Conservation (phyloP, 2,888 invertebrate species). For the Eurytoma adleriae region DNA sequence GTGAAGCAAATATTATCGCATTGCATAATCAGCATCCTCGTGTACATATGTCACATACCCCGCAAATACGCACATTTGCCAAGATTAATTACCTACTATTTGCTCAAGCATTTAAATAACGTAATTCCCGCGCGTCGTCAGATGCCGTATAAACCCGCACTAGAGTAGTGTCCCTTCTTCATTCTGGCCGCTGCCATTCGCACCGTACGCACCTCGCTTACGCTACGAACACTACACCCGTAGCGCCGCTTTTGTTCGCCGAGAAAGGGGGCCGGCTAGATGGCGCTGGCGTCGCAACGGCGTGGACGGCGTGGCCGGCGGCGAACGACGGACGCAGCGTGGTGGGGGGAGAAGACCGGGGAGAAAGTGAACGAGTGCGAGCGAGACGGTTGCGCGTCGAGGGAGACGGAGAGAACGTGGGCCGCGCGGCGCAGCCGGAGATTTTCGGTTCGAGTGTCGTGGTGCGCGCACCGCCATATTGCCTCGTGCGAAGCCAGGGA, state of each 20-base stretch:
- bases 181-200: too few relatives aligned
- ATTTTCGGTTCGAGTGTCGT: slow-evolving; percentile 43
- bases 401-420: background rate
- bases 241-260: background rate
- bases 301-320: background rate
- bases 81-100: too few relatives aligned
- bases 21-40: too few relatives aligned
- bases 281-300: background rate
- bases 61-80: too few relatives aligned
- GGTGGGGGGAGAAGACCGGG: background rate
- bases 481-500: slow-evolving; percentile 79
- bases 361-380: background rate
- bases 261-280: background rate
- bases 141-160: too few relatives aligned
- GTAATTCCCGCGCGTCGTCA: too few relatives aligned
- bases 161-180: too few relatives aligned
- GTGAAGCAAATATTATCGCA: too few relatives aligned
- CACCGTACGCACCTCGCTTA: background rate
- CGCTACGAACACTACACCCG: background rate
- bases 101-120: too few relatives aligned
- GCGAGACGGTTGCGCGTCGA: slow-evolving; percentile 1
- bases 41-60: background rate
- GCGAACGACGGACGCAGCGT: background rate
- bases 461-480: slow-evolving; percentile 79
- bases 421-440: slow-evolving; percentile 17